These are phyloP conservation scores for Drosophila robusta DNA, from an alignment of 2,888 invertebrate species.

Conservation along the genomic window DNA sequence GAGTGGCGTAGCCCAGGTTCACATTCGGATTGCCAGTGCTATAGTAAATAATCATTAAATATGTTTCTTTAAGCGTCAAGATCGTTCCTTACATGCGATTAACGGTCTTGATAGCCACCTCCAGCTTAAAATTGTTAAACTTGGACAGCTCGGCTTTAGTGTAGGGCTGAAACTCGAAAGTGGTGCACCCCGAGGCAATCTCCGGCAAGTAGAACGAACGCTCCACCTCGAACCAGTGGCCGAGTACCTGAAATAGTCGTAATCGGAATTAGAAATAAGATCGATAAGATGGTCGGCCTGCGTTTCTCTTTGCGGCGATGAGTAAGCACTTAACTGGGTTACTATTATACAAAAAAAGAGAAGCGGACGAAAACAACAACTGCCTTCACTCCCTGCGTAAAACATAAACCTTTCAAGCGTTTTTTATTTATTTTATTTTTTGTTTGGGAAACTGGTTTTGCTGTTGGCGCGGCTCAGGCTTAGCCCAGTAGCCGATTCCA, in stretches of 20 bases:
- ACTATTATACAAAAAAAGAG: slow-evolving; percentile 49
- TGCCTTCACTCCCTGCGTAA: slow-evolving; percentile 47
- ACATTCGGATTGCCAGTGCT: slow-evolving; percentile 88
- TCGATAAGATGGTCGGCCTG: slow-evolving; percentile 15
- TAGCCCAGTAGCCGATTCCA: slow-evolving; percentile 35
- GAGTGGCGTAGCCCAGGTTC: slow-evolving; percentile 88
- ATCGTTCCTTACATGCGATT: slow-evolving; percentile 88
- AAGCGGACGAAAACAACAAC: slow-evolving; percentile 12
- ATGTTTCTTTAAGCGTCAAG: not conserved
- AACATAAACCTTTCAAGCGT: slow-evolving; percentile 56
- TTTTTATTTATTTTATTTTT: slow-evolving; percentile 29
- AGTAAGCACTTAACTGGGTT: slow-evolving; percentile 69
- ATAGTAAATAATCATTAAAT: slow-evolving; percentile 40
- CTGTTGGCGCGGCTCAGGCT: slow-evolving; percentile 17
- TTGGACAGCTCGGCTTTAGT: slow-evolving; percentile 76
- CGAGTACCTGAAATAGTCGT: slow-evolving; percentile 85
- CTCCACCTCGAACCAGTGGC: slow-evolving; percentile 92
- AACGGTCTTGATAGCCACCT: slow-evolving; percentile 88
- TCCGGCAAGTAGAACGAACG: slow-evolving; percentile 91
- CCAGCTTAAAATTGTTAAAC: slow-evolving; percentile 86
- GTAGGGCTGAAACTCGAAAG: slow-evolving; percentile 86
- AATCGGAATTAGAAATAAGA: slow-evolving; percentile 17
- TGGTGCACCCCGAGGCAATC: slow-evolving; percentile 89
- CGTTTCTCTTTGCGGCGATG: slow-evolving; percentile 53
- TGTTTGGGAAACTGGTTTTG: slow-evolving; percentile 56